These are phyloP conservation scores for Chironomus tentans DNA, from an alignment of 2,888 invertebrate genomes.

Conservation along the genomic window DNA sequence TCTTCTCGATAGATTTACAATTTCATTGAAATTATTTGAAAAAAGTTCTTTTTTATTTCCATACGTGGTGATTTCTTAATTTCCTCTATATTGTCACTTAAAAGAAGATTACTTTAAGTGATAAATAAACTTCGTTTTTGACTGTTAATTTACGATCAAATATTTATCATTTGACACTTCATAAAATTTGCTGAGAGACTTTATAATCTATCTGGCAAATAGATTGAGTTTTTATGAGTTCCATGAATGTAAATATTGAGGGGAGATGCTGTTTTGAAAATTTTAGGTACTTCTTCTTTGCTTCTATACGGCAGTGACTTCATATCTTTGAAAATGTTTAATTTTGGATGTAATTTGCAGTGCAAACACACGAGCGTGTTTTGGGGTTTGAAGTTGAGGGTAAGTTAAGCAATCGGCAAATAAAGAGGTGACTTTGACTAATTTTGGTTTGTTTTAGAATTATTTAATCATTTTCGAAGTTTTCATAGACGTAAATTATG, in stretches of 20 bases:
- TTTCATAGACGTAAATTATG: no score
- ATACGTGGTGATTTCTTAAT: neutral
- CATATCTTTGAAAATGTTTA: no score
- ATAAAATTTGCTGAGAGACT: slow-evolving; percentile 10
- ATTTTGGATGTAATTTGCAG: no score
- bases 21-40: slow-evolving; percentile 2
- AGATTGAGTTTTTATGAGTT: neutral
- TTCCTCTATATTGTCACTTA: slow-evolving; percentile 8
- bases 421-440: no score
- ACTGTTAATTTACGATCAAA: slow-evolving; percentile 19
- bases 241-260: no score
- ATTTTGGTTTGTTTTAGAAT: no score
- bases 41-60: neutral
- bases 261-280: no score
- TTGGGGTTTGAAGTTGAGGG: no score
- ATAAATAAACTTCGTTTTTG: slow-evolving; percentile 9
- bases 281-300: no score
- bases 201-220: slow-evolving; percentile 18
- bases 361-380: no score
- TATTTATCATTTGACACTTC: slow-evolving; percentile 22
- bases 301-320: neutral
- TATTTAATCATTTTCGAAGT: no score
- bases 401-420: no score
- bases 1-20: slow-evolving; percentile 8
- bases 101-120: neutral